Base-by-base conservation (phyloP, 2,888 invertebrate genomes). In the Hymenopus coronatus region DNA sequence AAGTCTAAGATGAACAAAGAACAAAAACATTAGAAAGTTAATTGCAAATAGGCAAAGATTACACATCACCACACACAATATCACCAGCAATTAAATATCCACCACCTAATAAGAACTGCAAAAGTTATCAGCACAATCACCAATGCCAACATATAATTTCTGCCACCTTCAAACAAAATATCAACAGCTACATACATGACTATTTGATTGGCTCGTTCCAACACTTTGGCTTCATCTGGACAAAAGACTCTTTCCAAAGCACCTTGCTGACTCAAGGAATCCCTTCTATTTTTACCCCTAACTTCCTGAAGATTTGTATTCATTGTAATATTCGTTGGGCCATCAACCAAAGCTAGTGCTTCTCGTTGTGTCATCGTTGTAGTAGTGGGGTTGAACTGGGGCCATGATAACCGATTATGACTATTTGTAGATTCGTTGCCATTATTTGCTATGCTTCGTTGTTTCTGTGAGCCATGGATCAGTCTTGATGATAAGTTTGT, bases 121-220 rank as follows among this genome's bases (percentile, higher is more conserved):
- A 40, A 40, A 40, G 40, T 12, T 12, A 40, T 40, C 12, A 12
- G 40, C 9, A 40, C 40, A 40, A 40, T 40, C 40, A 40, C 40
- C 40, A 40, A 40, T 2, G 12, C 2, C 89, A 88, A 88, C 20
- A 20, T 2, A 2, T 3, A 40, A 25, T 70, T 70, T 70, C 54
- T 70, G 54, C 54, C 54, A 70, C 54, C 54, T 70, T 70, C 54
- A 70, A 70, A 70, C 25, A 25, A 70, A 70, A 70, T 20, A 70
- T 15, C 20, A 70, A 70, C 54, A 70, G 82, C 88, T 94, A 95
- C 97, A 95, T 97, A 97, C 97, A 97, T 97, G 93, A 97, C 97
- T 93, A 97, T 97, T 94, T 97, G 97, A 95, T 96, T 97, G 93
- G 97, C 97, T 93, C 96, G 96, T 94, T 97, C 97, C 95, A 97